These are phyloP conservation scores for Botia almorhae DNA, from an alignment of 2,797 vertebrate species.

Conservation along the genomic window DNA sequence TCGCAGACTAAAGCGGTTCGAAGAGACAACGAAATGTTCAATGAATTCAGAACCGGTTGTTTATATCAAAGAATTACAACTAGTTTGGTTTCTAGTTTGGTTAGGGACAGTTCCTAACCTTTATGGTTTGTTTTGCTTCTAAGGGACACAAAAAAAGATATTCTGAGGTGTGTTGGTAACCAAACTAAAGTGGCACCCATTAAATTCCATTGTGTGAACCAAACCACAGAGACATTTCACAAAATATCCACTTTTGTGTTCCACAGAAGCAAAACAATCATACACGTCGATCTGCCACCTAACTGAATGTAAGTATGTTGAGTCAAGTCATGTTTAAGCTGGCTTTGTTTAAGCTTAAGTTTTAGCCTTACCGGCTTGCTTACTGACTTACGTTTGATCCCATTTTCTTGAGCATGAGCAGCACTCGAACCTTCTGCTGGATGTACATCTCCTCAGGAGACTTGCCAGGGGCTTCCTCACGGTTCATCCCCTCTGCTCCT, in stretches of 20 bases:
- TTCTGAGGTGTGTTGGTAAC: too few species aligned
- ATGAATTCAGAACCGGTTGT: neutral
- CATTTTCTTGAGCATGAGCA: slow-evolving; percentile 99
- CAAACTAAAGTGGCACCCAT: too few species aligned
- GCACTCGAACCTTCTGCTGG: slow-evolving; percentile 98
- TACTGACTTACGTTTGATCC: slow-evolving; percentile 92
- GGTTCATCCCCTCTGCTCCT: slow-evolving; percentile 98
- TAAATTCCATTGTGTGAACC: too few species aligned
- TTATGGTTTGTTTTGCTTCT: too few species aligned
- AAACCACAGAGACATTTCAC: too few species aligned
- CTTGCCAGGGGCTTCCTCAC: slow-evolving; percentile 96
- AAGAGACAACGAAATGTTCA: neutral
- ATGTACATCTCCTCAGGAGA: slow-evolving; percentile 99
- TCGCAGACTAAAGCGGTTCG: neutral
- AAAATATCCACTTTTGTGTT: too few species aligned
- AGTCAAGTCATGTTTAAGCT: neutral
- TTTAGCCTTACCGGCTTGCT: neutral
- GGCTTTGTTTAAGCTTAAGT: neutral
- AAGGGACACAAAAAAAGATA: too few species aligned
- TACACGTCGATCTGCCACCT: neutral
- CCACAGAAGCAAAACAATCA: too few species aligned
- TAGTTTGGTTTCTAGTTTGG: too few species aligned
- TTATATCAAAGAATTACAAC: neutral
- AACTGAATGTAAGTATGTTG: neutral
- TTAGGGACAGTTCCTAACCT: too few species aligned